Conservation (phyloP, 2,113 vertebrate species). For the Gambusia holbrooki region DNA sequence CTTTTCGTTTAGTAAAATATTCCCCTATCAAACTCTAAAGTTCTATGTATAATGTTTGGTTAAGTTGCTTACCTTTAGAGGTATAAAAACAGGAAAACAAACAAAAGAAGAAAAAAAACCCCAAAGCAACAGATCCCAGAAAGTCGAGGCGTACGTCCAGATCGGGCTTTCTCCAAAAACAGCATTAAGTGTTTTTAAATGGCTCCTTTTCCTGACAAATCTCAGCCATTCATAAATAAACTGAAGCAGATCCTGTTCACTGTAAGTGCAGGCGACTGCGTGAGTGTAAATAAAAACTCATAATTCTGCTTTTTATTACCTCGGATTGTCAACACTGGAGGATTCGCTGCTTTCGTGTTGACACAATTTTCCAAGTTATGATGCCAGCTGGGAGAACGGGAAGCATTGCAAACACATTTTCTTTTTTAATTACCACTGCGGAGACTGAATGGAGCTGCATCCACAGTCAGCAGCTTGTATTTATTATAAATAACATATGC, state of each 20-base stretch:
- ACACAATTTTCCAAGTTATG: constrained; percentile 67
- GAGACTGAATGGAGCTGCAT: constrained; percentile 52
- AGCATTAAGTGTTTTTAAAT: constrained; percentile 56
- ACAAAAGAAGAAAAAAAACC: background rate
- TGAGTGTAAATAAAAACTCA: constrained; percentile 58
- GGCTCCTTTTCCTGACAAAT: constrained; percentile 61
- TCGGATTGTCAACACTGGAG: constrained; percentile 65
- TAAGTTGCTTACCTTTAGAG: constrained; percentile 21
- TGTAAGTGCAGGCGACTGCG: constrained; percentile 62
- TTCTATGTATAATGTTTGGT: background rate
- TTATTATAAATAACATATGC: constrained; percentile 55
- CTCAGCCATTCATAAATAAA: constrained; percentile 64
- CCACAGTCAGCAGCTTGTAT: constrained; percentile 52
- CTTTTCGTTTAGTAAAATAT: background rate
- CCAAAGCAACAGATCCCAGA: constrained; percentile 30
- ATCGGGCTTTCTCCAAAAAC: constrained; percentile 27
- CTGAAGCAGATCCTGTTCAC: constrained; percentile 56
- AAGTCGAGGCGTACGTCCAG: constrained; percentile 47
- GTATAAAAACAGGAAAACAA: constrained; percentile 26
- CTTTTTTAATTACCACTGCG: constrained; percentile 63
- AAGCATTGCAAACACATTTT: constrained; percentile 50
- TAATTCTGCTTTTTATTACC: constrained; percentile 64
- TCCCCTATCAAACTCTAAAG: background rate
- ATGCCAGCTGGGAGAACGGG: constrained; percentile 64
- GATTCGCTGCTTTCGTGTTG: constrained; percentile 62